Conservation (phyloP, 1,140 invertebrate species). For the Nasonia giraulti region DNA sequence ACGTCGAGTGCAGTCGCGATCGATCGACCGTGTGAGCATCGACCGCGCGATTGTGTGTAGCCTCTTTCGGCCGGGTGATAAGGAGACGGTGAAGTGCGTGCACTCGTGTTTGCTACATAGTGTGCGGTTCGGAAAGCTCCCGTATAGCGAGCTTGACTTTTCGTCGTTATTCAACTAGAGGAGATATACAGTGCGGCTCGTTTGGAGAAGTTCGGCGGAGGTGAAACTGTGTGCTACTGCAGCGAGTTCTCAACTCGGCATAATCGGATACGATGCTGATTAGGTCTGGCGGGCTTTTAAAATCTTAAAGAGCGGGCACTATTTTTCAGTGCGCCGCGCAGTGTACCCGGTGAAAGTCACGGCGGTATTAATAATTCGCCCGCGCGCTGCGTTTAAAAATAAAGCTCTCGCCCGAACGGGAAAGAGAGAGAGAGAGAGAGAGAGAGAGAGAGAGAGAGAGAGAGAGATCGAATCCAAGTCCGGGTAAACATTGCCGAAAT, state of each 20-base stretch:
- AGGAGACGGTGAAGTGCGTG: too few species aligned
- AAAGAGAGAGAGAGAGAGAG: not conserved
- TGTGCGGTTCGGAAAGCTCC: conserved; percentile 45
- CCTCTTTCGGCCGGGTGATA: not conserved
- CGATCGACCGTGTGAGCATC: not conserved
- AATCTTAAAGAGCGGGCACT: not conserved
- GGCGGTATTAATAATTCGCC: too few species aligned
- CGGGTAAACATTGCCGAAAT: conserved; percentile 32
- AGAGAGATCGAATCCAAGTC: not conserved
- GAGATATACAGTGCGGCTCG: not conserved
- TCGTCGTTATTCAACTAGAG: not conserved
- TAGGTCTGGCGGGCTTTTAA: not conserved
- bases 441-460: too few species aligned
- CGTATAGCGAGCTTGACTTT: not conserved
- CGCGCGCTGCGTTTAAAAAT: too few species aligned
- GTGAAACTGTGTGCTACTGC: not conserved
- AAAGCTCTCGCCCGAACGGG: too few species aligned
- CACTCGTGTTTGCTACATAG: too few species aligned
- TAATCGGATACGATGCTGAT: not conserved
- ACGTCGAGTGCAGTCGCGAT: conserved; percentile 52
- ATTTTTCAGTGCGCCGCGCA: too few species aligned
- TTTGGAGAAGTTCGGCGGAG: not conserved
- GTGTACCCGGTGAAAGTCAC: too few species aligned
- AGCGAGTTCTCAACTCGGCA: too few species aligned
- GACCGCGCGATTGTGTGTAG: too few species aligned